Conservation (phyloP, 2,113 vertebrate genomes). For the Danionella cerebrum region DNA sequence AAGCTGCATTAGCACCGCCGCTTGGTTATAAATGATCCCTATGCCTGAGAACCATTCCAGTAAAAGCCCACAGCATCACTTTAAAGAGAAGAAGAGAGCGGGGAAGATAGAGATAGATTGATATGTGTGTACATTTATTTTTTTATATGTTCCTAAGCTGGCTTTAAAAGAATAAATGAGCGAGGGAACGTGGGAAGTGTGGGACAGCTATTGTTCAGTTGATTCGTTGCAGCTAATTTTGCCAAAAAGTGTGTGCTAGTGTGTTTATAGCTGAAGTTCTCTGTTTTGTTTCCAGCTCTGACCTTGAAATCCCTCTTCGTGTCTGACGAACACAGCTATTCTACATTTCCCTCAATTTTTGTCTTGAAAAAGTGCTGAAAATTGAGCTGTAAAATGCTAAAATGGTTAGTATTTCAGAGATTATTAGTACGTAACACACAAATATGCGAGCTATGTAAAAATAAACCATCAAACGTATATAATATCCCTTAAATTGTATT, state of each 20-base stretch:
- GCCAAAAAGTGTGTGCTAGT: background rate
- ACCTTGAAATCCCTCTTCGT: slow-evolving; percentile 32
- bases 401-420: too few relatives aligned
- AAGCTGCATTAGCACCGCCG: slow-evolving; percentile 66
- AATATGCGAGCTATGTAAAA: too few relatives aligned
- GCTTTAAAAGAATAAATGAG: slow-evolving; percentile 54
- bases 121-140: slow-evolving; percentile 64
- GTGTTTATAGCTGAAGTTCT: background rate
- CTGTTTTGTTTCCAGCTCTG: slow-evolving; percentile 27
- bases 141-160: slow-evolving; percentile 58
- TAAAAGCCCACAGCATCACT: slow-evolving; percentile 72
- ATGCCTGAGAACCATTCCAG: slow-evolving; percentile 67
- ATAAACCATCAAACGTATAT: too few relatives aligned
- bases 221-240: slow-evolving; percentile 15
- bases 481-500: too few relatives aligned
- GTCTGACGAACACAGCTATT: slow-evolving; percentile 24
- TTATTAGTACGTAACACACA: too few relatives aligned
- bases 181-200: slow-evolving; percentile 6
- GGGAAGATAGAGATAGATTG: slow-evolving; percentile 64
- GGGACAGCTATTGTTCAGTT: slow-evolving; percentile 40
- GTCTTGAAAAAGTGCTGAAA: background rate
- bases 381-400: background rate
- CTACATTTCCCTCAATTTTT: slow-evolving; percentile 10
- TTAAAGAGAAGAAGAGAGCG: slow-evolving; percentile 62
- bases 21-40: slow-evolving; percentile 74